Conservation (phyloP, 2,888 invertebrate species). For the Rhodophaea formosa region DNA sequence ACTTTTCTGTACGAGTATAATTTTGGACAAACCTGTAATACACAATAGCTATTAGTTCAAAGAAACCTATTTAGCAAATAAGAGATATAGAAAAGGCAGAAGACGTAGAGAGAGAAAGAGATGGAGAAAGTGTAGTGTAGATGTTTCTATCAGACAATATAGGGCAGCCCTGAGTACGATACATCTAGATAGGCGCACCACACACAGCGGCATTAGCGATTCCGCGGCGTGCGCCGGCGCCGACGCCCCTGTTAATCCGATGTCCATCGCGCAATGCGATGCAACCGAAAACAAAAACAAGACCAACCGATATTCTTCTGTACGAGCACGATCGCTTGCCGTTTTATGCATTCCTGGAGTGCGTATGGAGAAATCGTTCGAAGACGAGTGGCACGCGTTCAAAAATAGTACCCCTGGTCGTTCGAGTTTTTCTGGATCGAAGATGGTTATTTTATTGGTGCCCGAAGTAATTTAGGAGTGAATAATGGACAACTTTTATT, state of each 20-base stretch:
- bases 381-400: too few species aligned
- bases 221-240: conserved; percentile 64
- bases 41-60: too few species aligned
- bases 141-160: too few species aligned
- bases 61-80: too few species aligned
- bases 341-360: conserved; percentile 24
- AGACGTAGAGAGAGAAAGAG: too few species aligned
- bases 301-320: conserved; percentile 35
- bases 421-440: background rate
- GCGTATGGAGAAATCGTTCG: too few species aligned
- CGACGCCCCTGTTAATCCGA: conserved; percentile 71
- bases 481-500: background rate
- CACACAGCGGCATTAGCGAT: conserved; percentile 55
- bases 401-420: too few species aligned
- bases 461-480: background rate
- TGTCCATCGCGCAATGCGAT: conserved; percentile 67
- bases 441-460: background rate
- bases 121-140: too few species aligned
- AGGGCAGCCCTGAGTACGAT: too few species aligned
- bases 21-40: too few species aligned
- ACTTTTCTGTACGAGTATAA: conserved; percentile 46
- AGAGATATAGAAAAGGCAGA: too few species aligned
- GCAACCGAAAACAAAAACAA: conserved; percentile 57
- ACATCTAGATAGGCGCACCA: conserved; percentile 1
- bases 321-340: conserved; percentile 43